phyloP scores from a whole-genome alignment of 2,113 vertebrate species.

The Chloroceryle aenea region DNA sequence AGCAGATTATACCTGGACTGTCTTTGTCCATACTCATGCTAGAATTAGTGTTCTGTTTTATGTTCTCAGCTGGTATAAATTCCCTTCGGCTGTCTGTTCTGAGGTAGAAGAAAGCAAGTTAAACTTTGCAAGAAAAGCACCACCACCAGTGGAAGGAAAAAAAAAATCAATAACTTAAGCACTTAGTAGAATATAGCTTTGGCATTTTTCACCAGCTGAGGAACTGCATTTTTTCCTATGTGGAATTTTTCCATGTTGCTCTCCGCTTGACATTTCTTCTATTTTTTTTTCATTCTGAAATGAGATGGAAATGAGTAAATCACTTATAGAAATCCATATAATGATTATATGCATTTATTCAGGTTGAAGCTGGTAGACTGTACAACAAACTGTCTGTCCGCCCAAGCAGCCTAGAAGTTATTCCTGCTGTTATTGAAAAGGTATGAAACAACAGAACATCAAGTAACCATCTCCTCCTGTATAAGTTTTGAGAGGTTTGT shows the following conservation, averaged over 20 bases:
- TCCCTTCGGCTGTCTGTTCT: background rate
- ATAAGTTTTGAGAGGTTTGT: background rate
- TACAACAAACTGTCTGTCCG: constrained; percentile 93
- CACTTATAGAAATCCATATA: background rate
- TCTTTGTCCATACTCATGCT: background rate
- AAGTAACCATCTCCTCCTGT: background rate
- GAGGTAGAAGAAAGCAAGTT: background rate
- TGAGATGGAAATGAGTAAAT: background rate
- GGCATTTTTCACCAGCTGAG: background rate
- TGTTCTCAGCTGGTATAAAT: background rate
- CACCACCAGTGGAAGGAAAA: background rate
- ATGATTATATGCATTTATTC: background rate
- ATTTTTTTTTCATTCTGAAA: background rate
- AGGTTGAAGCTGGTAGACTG: constrained; percentile 94
- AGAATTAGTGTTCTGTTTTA: background rate
- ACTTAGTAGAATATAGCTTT: background rate
- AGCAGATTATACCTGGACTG: background rate
- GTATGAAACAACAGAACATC: constrained; percentile 68
- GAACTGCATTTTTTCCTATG: background rate
- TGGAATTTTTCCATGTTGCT: background rate
- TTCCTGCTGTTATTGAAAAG: constrained; percentile 93
- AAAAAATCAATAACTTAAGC: background rate
- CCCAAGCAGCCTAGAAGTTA: constrained; percentile 86
- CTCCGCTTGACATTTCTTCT: background rate
- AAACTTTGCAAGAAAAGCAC: background rate